phyloP scores from a whole-genome alignment of 2,888 invertebrate species.

The Aproaerema taeniolella region DNA sequence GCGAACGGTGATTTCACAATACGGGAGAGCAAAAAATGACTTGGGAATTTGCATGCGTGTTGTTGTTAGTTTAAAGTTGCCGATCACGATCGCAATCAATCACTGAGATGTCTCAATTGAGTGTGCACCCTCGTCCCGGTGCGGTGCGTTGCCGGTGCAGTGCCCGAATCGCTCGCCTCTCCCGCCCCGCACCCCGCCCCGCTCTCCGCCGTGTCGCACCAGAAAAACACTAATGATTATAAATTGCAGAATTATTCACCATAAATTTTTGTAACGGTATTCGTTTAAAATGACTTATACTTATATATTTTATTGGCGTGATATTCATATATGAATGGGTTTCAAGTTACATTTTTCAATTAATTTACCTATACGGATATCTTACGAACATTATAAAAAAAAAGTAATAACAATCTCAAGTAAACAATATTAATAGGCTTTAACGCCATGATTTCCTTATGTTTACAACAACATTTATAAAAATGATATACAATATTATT shows the following conservation, averaged over 20 bases:
- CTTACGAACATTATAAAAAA: too few species aligned
- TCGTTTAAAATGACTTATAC: conserved; percentile 20
- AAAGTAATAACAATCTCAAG: too few species aligned
- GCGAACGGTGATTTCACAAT: conserved; percentile 41
- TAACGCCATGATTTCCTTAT: too few species aligned
- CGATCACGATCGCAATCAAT: conserved; percentile 67
- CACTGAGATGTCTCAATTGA: conserved; percentile 70
- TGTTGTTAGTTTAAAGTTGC: conserved; percentile 52
- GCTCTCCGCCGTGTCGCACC: conserved; percentile 37
- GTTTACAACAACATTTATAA: conserved; percentile 12
- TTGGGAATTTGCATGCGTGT: conserved; percentile 51
- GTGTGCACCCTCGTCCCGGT: conserved; percentile 46
- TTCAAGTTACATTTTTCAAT: too few species aligned
- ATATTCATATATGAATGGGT: too few species aligned
- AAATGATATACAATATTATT: conserved; percentile 16
- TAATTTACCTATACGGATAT: too few species aligned
- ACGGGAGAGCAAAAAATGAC: conserved; percentile 36
- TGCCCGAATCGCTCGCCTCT: too few species aligned
- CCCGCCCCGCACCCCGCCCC: too few species aligned
- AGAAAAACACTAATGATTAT: conserved; percentile 66
- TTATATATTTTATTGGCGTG: too few species aligned
- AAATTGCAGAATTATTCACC: conserved; percentile 66
- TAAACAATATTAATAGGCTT: too few species aligned
- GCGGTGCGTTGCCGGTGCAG: too few species aligned
- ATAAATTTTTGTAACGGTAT: conserved; percentile 44